phyloP scores from a whole-genome alignment of 1,140 invertebrate species.

The Papilio xuthus region DNA sequence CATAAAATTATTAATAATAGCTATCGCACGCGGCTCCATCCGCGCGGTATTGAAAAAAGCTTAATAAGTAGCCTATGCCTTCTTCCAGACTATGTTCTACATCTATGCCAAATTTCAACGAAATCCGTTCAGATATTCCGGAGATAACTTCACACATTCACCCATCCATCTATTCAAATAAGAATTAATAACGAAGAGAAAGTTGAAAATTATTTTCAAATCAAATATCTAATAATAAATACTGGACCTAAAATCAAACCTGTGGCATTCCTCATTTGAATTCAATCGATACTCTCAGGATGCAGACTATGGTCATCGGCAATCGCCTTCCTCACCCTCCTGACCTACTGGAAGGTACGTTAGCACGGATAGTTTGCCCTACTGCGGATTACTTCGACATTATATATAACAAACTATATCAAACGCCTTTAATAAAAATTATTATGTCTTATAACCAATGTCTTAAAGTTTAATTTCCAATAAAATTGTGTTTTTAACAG shows the following conservation, averaged over 20 bases:
- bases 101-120: no score
- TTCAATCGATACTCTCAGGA: conserved; percentile 23
- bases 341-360: conserved; percentile 62
- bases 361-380: conserved; percentile 54
- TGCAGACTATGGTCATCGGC: conserved; percentile 24
- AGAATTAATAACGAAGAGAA: neutral
- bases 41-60: no score
- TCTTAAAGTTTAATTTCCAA: conserved; percentile 38
- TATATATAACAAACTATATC: conserved; percentile 42
- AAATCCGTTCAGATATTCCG: neutral
- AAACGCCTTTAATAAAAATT: conserved; percentile 39
- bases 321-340: conserved; percentile 51
- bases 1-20: no score
- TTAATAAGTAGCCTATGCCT: no score
- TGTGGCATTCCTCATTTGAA: conserved; percentile 22
- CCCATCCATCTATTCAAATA: no score
- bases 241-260: neutral
- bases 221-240: neutral
- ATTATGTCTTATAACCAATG: conserved; percentile 25
- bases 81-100: no score
- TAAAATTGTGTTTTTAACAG: neutral
- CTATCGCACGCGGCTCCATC: no score
- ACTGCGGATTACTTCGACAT: conserved; percentile 44
- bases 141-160: no score
- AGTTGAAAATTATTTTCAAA: neutral